phyloP scores from a whole-genome alignment of 2,888 invertebrate genomes.

The Protula sp. region DNA sequence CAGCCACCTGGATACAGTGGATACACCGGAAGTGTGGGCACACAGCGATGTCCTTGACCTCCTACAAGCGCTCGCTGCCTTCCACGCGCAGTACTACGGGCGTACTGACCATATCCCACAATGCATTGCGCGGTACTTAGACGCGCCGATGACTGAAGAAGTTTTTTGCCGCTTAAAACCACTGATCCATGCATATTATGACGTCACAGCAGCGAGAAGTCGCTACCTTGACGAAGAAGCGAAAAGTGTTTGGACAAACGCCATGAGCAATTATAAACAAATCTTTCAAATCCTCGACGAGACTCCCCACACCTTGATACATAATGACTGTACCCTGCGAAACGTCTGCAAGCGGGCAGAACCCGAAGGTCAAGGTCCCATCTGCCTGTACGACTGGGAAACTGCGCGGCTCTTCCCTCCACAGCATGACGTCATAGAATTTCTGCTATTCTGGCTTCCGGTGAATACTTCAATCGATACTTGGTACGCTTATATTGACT shows the following conservation, averaged over 20 bases:
- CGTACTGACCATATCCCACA: neutral
- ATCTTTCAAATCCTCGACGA: neutral
- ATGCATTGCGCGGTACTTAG: neutral
- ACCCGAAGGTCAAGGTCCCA: neutral
- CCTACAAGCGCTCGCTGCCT: neutral
- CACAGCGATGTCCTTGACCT: neutral
- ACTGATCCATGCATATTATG: neutral
- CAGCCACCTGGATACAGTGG: neutral
- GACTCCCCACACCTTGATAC: neutral
- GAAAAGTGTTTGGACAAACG: too few relatives aligned
- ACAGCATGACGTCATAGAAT: neutral
- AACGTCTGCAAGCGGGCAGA: neutral
- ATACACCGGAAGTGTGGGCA: neutral
- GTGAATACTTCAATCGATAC: neutral
- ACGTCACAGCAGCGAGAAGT: neutral
- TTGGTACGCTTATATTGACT: neutral
- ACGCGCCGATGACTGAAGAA: neutral
- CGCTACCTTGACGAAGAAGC: too few relatives aligned
- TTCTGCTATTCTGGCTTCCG: neutral
- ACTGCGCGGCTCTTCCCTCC: neutral
- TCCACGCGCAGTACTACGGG: neutral
- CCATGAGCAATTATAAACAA: neutral
- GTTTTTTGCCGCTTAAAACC: too few relatives aligned
- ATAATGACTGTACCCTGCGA: neutral
- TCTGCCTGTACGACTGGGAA: neutral